Base-by-base conservation (phyloP, 2,797 vertebrate species). In the Alfaro cultratus region DNA sequence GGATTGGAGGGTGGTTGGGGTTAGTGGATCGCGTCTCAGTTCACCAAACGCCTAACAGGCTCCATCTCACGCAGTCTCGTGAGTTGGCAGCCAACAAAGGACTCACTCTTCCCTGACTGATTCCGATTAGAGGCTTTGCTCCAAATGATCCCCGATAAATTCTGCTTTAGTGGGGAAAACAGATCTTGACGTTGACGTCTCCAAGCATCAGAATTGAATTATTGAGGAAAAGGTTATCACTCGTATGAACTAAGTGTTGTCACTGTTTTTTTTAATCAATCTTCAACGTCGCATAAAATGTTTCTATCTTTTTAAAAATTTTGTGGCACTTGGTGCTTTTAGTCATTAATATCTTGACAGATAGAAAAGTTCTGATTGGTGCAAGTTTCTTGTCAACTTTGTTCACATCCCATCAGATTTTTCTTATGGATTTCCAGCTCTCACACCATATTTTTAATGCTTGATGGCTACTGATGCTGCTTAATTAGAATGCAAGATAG, bases 111-210 rank as follows among this genome's bases (percentile, higher is more conserved):
- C 77, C 74, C 82, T 18, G 36, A 46, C 82, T 73, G 81, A 81
- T 82, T 86, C 76, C 85, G 86, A 91, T 93, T 92, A 91, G n/a
- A 80, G 39, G 82, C 83, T 92, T 90, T 86, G 75, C 81, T 82
- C 41, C 67, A 73, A 76, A 75, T 87, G 79, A 73, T 1, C 2
- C 83, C 64, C 76, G 49, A 93, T 83, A 80, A 90, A 88, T 53
- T 26, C 12, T 15, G 36, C 77, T 80, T 85, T 57, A 79, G 34
- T 80, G 21, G 26, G 21, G 11, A 77, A 81, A 85, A 71, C 51
- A 53, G 51, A 5, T 31, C 51, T 70, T 16, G 15, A 72, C 80
- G 4, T 10, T 91, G 94, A 92, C 79, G 62, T 88, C 75, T 82
- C 84, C 80, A 39, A 67, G 77, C 10, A 70, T 79, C 85, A 81